These are phyloP conservation scores for Tachycineta bicolor DNA, from an alignment of 2,113 vertebrate genomes.

Conservation along the genomic window DNA sequence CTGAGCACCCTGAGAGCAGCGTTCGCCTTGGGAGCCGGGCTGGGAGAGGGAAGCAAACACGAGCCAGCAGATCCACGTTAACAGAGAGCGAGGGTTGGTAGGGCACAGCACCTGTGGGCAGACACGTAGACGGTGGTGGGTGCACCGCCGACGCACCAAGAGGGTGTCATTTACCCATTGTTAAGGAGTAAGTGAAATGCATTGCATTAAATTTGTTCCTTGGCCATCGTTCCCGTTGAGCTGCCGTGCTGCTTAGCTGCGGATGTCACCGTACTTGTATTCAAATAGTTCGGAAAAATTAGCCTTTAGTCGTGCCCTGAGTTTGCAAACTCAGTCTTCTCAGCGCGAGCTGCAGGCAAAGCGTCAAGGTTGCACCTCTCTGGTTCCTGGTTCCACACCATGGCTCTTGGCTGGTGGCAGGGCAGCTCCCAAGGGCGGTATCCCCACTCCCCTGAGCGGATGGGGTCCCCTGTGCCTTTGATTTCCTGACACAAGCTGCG, in stretches of 20 bases:
- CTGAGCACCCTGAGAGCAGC: neutral
- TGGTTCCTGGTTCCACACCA: fast-evolving
- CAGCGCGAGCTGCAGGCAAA: neutral
- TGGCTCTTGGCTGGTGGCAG: neutral
- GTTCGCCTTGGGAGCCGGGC: neutral
- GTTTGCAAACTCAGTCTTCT: neutral
- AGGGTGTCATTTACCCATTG: conserved; percentile 10
- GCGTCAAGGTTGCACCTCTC: neutral
- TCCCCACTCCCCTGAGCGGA: neutral
- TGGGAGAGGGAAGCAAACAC: conserved; percentile 12
- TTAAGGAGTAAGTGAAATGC: neutral
- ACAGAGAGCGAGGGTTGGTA: neutral
- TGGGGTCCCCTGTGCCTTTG: neutral
- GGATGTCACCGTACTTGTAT: neutral
- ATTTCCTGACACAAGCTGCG: neutral
- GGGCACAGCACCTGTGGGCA: conserved; percentile 36
- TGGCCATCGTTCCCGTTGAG: conserved; percentile 18
- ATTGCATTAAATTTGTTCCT: neutral
- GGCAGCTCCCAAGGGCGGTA: neutral
- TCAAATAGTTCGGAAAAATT: conserved; percentile 6
- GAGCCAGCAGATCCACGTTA: neutral
- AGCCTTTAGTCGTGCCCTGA: neutral
- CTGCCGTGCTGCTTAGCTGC: neutral
- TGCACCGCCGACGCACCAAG: neutral
- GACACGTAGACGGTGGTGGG: conserved; percentile 26